Conservation (phyloP, 2,797 vertebrate genomes). For the Melanotaenia boesemani region DNA sequence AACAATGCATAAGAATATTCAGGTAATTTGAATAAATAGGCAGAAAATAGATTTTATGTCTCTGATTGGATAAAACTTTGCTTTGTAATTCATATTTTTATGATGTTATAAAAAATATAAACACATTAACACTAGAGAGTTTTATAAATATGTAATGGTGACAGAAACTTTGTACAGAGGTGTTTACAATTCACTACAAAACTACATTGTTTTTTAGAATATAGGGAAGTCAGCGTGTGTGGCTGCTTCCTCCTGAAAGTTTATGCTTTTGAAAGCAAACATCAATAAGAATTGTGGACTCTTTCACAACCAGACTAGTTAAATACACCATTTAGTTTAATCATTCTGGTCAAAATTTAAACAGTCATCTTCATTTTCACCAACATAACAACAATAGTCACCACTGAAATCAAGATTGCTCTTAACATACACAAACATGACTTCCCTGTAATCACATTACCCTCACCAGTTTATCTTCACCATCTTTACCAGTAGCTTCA, state of each 20-base stretch:
- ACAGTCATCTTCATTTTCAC: conserved; percentile 29
- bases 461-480: conserved; percentile 13
- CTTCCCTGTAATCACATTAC: conserved; percentile 10
- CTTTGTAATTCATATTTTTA: background rate
- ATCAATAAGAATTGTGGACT: background rate
- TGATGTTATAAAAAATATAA: background rate
- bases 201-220: background rate
- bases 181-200: background rate
- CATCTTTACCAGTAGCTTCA: conserved; percentile 49
- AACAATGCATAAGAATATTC: no score
- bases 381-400: conserved; percentile 33
- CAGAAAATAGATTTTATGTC: background rate
- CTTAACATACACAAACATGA: conserved; percentile 6
- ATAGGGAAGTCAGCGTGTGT: background rate
- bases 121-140: background rate
- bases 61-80: background rate
- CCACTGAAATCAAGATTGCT: conserved; percentile 2
- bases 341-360: conserved; percentile 42
- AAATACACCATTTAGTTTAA: conserved; percentile 26
- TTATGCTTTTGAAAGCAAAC: background rate
- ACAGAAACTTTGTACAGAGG: background rate
- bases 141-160: background rate
- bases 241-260: background rate
- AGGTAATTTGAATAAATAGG: background rate
- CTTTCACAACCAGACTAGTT: background rate